Evolutionary conservation across 2,888 invertebrate species (phyloP).

Genomic region (Strigamia transsilvanica): DNA sequence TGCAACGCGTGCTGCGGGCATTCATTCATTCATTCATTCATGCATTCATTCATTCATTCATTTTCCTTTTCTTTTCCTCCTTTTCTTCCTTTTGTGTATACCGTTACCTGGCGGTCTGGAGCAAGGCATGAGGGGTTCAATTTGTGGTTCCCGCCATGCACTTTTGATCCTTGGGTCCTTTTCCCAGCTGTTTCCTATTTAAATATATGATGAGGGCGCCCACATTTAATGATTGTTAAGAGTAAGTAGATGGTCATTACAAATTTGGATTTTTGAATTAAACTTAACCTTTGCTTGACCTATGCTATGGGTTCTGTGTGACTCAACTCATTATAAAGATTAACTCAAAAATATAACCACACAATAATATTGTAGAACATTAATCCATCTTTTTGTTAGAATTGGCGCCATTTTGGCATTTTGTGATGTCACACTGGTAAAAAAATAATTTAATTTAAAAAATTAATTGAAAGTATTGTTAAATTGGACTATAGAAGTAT

Average conservation of each 20-base stretch:
- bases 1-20: slow-evolving; percentile 35
- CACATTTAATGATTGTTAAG: slow-evolving; percentile 28
- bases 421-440: no score
- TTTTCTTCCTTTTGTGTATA: slow-evolving; percentile 13
- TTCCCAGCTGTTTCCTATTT: slow-evolving; percentile 43
- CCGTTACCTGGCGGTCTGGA: slow-evolving; percentile 45
- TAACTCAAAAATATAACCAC: no score
- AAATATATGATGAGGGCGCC: slow-evolving; percentile 29
- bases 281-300: neutral
- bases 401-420: no score
- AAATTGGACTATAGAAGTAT: no score
- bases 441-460: no score
- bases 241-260: slow-evolving; percentile 18
- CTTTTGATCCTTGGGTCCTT: slow-evolving; percentile 37
- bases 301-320: neutral
- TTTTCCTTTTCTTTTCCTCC: neutral
- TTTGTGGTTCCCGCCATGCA: slow-evolving; percentile 34
- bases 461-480: no score
- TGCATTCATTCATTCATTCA: slow-evolving; percentile 22
- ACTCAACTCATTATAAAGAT: neutral
- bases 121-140: slow-evolving; percentile 22
- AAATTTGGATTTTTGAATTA: slow-evolving; percentile 18
- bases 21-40: slow-evolving; percentile 23
- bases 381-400: no score
- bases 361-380: no score